phyloP scores from a whole-genome alignment of 2,888 invertebrate species.

The Nemotelus pantherinus region DNA sequence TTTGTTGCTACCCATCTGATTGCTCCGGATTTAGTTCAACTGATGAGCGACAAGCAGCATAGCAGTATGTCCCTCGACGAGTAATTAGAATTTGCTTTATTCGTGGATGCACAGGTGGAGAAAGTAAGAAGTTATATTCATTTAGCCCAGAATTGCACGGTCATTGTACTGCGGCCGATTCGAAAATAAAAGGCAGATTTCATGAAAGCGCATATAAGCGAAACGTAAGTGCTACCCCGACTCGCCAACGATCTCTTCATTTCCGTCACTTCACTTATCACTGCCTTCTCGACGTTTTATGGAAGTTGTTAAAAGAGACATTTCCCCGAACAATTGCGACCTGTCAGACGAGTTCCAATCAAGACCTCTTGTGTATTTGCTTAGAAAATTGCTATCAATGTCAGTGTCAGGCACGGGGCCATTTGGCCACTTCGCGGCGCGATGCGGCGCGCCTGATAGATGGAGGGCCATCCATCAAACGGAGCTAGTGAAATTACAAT shows the following conservation, averaged over 20 bases:
- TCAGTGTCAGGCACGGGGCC: not conserved
- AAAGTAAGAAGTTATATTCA: slow-evolving; percentile 32
- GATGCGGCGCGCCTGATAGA: not conserved
- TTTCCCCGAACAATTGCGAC: slow-evolving; percentile 30
- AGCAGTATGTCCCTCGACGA: not conserved
- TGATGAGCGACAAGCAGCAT: not conserved
- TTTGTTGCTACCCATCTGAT: not conserved
- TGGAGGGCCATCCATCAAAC: slow-evolving; percentile 21
- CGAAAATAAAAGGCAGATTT: not conserved
- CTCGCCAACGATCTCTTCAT: too few species aligned
- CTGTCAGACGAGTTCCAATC: slow-evolving; percentile 33
- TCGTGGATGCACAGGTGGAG: slow-evolving; percentile 15
- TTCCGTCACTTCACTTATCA: too few species aligned
- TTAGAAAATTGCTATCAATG: slow-evolving; percentile 36
- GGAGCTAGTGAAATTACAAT: slow-evolving; percentile 18
- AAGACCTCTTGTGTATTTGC: slow-evolving; percentile 33
- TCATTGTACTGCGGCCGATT: not conserved
- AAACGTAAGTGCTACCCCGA: too few species aligned
- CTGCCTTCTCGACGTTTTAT: not conserved
- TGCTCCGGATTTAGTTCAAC: not conserved
- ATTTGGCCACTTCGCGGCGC: slow-evolving; percentile 17
- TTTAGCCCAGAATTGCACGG: slow-evolving; percentile 25
- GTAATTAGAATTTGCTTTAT: not conserved
- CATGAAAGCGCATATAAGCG: not conserved
- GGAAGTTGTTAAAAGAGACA: slow-evolving; percentile 22